Conservation (phyloP, 2,113 vertebrate genomes). For the Spea multiplicata region DNA sequence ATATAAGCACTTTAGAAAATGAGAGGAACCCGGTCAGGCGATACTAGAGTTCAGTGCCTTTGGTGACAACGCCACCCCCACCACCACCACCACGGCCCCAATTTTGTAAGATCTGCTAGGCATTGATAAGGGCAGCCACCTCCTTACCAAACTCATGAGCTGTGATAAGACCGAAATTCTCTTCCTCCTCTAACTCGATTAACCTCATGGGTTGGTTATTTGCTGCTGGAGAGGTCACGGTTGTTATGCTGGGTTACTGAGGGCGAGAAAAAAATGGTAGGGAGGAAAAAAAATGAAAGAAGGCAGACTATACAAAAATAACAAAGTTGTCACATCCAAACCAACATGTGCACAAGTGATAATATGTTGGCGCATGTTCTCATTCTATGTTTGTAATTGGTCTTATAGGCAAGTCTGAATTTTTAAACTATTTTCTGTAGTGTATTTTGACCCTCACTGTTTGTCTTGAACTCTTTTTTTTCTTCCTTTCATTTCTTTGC, state of each 20-base stretch:
- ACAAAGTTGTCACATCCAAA: too few relatives aligned
- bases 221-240: slow-evolving; percentile 18
- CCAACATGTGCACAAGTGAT: too few relatives aligned
- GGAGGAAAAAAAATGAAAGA: neutral
- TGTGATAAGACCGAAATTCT: slow-evolving; percentile 24
- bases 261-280: neutral
- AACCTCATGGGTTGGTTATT: neutral
- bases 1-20: neutral
- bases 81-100: neutral
- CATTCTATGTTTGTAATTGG: too few relatives aligned
- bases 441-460: too few relatives aligned
- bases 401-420: too few relatives aligned
- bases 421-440: too few relatives aligned
- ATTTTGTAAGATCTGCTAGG: neutral
- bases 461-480: neutral
- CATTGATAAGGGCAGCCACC: slow-evolving; percentile 9
- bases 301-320: neutral
- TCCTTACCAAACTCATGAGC: neutral
- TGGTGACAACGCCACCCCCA: too few relatives aligned
- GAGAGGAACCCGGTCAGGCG: neutral
- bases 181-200: neutral
- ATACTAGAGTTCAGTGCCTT: neutral
- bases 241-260: slow-evolving; percentile 20
- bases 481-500: neutral
- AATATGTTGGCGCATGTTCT: too few relatives aligned